Evolutionary conservation across 2,113 vertebrate species (phyloP), one percentile per base, ranked within the genome.

Genomic region (Corythornis cristatus): DNA sequence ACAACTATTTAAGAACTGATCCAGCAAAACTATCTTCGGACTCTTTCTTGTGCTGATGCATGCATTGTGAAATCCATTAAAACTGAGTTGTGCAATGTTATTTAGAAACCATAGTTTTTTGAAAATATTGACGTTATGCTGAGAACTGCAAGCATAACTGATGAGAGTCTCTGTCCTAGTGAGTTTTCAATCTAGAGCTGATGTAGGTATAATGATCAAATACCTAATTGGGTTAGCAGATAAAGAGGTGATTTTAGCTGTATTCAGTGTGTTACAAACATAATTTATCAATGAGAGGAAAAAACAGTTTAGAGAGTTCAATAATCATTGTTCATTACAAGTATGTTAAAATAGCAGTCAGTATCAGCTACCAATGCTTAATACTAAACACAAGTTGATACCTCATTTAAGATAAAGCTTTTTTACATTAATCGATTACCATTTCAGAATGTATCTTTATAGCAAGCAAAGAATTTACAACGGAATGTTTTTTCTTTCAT

Each of bases 101-200:
- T 75, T 86, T 93, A 72, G 73, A 92, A 88, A 57, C 31, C n/a
- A 11, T 12, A 35, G 33, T 61, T 88, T 88, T 89, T 64, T 61
- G 74, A 23, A 86, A 90, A 73, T 87, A 76, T 51, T 90, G 87
- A 46, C n/a, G 14, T 37, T 84, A 28, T 89, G 89, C 86, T 86
- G 81, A 76, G 83, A 84, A 40, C 62, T 75, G 62, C 77, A 83
- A 89, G 68, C 26, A 67, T 58, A 84, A 57, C 58, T 83, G 83
- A 89, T 86, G 86, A 81, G 46, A 43, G 83, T 46, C 43, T 71
- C 62, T 90, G 83, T 76, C 86, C 74, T 75, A 64, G 45, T 86
- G 58, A 89, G 58, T 68, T 83, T 76, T 72, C 50, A 71, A 3
- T 42, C 58, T 89, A 76, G 28, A 70, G 45, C 61, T 95, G 86